Evolutionary conservation across 2,113 vertebrate species (phyloP).

Genomic region (Mungos mungo): DNA sequence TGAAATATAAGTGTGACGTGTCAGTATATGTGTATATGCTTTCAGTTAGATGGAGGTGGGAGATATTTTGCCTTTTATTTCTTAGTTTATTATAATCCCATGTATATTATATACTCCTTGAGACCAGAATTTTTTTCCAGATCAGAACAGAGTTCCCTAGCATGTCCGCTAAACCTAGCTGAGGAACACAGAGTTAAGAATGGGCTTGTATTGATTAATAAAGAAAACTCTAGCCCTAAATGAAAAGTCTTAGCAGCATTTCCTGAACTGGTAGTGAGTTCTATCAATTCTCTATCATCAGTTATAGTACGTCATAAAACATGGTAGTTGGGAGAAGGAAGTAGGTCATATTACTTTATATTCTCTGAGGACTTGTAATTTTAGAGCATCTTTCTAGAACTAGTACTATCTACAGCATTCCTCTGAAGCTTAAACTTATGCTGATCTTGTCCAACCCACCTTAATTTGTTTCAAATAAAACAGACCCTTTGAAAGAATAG

Average conservation of each 20-base stretch:
- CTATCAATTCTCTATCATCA: background rate
- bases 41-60: background rate
- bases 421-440: background rate
- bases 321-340: no score
- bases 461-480: constrained; percentile 44
- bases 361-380: background rate
- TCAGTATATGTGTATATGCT: background rate
- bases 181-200: background rate
- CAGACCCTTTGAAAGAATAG: constrained; percentile 4
- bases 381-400: background rate
- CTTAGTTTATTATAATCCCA: background rate
- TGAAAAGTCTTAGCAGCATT: background rate
- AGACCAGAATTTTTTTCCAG: background rate
- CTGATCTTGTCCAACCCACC: background rate
- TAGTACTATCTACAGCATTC: background rate
- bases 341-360: background rate
- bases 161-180: background rate
- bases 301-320: background rate
- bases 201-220: background rate
- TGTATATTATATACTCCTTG: background rate
- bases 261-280: background rate
- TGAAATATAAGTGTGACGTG: background rate
- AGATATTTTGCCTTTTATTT: background rate
- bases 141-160: background rate
- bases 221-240: background rate